Evolutionary conservation across 2,113 vertebrate species (phyloP).

Genomic region (Enhydra lutris): DNA sequence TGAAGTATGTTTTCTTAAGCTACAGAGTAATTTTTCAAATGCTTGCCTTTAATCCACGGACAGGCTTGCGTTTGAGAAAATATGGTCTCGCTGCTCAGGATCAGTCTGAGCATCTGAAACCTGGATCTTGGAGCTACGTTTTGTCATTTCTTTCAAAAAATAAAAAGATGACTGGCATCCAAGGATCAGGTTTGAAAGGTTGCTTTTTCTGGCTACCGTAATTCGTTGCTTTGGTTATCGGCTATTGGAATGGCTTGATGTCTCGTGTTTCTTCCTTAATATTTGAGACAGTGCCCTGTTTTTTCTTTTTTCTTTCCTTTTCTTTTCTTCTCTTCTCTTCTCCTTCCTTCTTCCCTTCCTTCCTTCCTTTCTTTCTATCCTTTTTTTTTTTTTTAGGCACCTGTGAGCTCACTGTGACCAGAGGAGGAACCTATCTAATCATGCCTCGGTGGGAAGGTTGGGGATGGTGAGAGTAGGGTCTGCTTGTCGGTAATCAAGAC

Average conservation of each 20-base stretch:
- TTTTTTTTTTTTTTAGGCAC: neutral
- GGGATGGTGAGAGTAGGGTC: neutral
- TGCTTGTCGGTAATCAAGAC: neutral
- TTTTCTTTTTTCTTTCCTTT: no score
- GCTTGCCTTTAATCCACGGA: conserved; percentile 55
- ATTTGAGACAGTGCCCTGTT: neutral
- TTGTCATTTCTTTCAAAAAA: neutral
- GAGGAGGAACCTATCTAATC: neutral
- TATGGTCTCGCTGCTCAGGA: neutral
- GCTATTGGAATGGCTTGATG: fast-evolving
- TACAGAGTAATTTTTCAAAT: conserved; percentile 70
- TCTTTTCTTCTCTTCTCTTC: neutral
- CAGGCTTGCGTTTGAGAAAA: neutral
- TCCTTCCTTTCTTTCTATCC: neutral
- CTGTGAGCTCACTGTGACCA: neutral
- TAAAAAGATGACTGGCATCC: neutral
- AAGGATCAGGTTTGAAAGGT: neutral
- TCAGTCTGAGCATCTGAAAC: fast-evolving
- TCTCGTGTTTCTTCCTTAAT: neutral
- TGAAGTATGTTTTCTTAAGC: conserved; percentile 82
- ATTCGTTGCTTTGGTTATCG: fast-evolving
- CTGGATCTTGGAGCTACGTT: neutral
- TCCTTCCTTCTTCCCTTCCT: neutral
- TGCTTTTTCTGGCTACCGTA: neutral
- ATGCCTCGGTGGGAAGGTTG: no score